Evolutionary conservation across 2,797 vertebrate species (phyloP).

Genomic region (Gallirallus australis): DNA sequence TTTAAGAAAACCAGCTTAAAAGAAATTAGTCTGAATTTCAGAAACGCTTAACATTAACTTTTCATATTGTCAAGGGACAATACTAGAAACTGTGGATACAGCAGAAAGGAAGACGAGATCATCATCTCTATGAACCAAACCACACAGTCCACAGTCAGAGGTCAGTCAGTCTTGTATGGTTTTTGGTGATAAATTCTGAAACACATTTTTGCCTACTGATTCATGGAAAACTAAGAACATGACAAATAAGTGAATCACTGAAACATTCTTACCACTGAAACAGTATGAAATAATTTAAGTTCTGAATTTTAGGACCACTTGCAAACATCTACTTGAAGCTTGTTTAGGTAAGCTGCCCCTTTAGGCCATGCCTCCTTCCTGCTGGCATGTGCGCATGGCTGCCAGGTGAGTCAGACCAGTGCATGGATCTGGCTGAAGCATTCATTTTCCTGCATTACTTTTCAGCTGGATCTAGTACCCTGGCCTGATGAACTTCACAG

Average conservation of each 20-base stretch:
- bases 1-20: not conserved
- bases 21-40: not conserved
- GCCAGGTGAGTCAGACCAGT: not conserved
- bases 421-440: not conserved
- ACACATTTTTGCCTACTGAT: constrained; percentile 20
- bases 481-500: not conserved
- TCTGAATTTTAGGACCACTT: not conserved
- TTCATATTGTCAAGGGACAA: not conserved
- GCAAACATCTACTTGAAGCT: not conserved
- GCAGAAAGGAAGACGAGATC: not conserved
- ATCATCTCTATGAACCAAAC: not conserved
- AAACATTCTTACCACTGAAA: not conserved
- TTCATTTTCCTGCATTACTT: not conserved
- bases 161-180: not conserved
- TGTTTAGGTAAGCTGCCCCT: not conserved
- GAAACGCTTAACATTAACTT: not conserved
- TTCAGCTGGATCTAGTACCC: not conserved
- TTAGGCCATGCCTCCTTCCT: not conserved
- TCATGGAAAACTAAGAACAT: constrained; percentile 11
- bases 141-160: not conserved
- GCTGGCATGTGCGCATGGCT: not conserved
- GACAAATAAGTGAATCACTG: not conserved
- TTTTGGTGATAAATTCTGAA: not conserved
- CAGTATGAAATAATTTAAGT: not conserved
- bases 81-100: not conserved